A percentile compares a stretch with the other conserved stretches of the same genome.
These are phyloP conservation scores for Eledona agricola DNA, from an alignment of 2,888 invertebrate species.

Conservation along the genomic window DNA sequence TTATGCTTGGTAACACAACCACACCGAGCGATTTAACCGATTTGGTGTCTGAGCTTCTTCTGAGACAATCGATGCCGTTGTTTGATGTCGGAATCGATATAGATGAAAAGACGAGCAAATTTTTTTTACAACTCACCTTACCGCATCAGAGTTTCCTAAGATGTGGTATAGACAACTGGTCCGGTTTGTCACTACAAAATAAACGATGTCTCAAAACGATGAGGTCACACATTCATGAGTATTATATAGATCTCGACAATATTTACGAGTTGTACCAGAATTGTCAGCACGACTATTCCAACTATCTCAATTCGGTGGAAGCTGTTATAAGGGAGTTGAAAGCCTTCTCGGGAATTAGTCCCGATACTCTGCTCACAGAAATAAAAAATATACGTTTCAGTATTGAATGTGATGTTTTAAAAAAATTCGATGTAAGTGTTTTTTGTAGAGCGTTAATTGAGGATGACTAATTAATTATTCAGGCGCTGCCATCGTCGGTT, in stretches of 20 bases:
- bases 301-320: constrained; percentile 44
- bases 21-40: constrained; percentile 40
- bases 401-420: constrained; percentile 46
- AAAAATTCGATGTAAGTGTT: constrained; percentile 40
- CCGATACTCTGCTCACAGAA: constrained; percentile 11
- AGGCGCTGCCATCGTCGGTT: constrained; percentile 37
- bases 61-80: constrained; percentile 45
- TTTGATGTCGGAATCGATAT: constrained; percentile 47
- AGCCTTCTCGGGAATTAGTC: constrained; percentile 35
- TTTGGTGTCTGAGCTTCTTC: constrained; percentile 45
- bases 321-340: constrained; percentile 41
- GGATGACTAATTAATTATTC: constrained; percentile 2
- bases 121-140: constrained; percentile 44
- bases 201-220: constrained; percentile 43
- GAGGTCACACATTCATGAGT: constrained; percentile 28
- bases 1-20: constrained; percentile 3
- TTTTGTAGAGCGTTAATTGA: not conserved
- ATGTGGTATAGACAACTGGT: constrained; percentile 38
- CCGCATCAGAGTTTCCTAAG: constrained; percentile 40
- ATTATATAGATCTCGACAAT: constrained; percentile 41
- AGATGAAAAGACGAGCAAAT: constrained; percentile 39
- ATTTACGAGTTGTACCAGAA: constrained; percentile 40
- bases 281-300: constrained; percentile 42
- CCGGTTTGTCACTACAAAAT: constrained; percentile 42
- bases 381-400: constrained; percentile 38